phyloP scores from a whole-genome alignment of 2,888 invertebrate genomes.

The Anodontia alba region DNA sequence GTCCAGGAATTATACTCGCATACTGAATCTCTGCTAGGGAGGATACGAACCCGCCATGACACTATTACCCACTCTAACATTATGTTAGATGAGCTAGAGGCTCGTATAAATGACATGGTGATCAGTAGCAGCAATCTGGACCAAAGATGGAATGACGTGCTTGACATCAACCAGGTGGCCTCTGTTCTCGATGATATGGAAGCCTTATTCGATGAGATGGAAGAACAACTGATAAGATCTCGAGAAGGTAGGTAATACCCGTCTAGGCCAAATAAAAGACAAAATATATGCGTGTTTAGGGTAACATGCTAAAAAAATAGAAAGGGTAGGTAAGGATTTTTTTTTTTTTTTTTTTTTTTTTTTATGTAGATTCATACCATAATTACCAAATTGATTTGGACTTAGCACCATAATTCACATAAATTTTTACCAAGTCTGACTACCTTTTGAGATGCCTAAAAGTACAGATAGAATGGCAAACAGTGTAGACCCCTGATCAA shows the following conservation, averaged over 20 bases:
- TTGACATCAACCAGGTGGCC: not conserved
- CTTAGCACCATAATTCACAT: too few relatives aligned
- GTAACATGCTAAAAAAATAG: too few relatives aligned
- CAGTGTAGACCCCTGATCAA: too few relatives aligned
- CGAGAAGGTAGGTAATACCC: slow-evolving; percentile 62
- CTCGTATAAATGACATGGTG: slow-evolving; percentile 2
- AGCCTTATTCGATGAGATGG: slow-evolving; percentile 18
- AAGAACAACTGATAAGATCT: slow-evolving; percentile 59
- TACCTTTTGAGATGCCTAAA: too few relatives aligned
- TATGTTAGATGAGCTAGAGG: slow-evolving; percentile 11
- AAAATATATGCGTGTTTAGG: too few relatives aligned
- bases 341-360: too few relatives aligned
- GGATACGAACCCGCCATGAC: slow-evolving; percentile 1
- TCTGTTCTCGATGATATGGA: not conserved
- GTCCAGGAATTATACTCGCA: not conserved
- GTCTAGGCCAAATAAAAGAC: too few relatives aligned
- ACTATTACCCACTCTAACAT: not conserved
- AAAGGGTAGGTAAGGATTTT: too few relatives aligned
- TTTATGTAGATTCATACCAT: too few relatives aligned
- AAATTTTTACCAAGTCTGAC: too few relatives aligned
- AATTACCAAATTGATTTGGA: too few relatives aligned
- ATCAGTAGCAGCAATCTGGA: not conserved
- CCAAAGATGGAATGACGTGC: not conserved
- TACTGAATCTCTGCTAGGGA: not conserved
- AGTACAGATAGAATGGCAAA: too few relatives aligned